phyloP scores from a whole-genome alignment of 1,140 invertebrate species.

The Euwallacea similis region DNA sequence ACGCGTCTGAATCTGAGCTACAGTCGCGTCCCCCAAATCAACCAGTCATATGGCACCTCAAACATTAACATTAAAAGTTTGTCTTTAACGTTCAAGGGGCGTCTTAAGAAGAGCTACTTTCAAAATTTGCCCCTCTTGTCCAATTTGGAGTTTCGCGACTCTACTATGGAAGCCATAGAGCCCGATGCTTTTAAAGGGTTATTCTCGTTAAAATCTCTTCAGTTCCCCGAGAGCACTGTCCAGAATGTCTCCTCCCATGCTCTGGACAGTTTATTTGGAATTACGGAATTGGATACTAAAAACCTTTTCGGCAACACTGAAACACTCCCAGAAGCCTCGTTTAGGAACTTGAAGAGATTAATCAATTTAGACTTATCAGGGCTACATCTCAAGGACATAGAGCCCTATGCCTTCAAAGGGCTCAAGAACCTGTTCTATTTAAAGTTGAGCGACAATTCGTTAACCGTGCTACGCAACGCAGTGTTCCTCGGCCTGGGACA shows the following conservation, averaged over 20 bases:
- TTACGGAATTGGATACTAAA: background rate
- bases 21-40: background rate
- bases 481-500: slow-evolving; percentile 12
- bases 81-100: slow-evolving; percentile 10
- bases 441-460: slow-evolving; percentile 11
- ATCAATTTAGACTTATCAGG: slow-evolving; percentile 5
- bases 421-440: slow-evolving; percentile 4
- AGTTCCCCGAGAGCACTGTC: slow-evolving; percentile 1
- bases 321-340: background rate
- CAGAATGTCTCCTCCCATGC: background rate
- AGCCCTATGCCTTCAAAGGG: slow-evolving; percentile 15
- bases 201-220: slow-evolving; percentile 4
- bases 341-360: slow-evolving; percentile 13
- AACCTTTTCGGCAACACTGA: background rate
- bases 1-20: background rate
- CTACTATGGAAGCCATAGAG: background rate
- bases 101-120: slow-evolving; percentile 12
- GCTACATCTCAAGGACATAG: background rate
- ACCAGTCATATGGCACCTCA: background rate
- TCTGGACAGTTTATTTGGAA: slow-evolving; percentile 14
- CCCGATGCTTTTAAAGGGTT: slow-evolving; percentile 13
- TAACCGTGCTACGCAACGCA: background rate
- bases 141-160: slow-evolving; percentile 8
- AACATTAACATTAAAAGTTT: slow-evolving; percentile 1
- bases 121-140: background rate